Conservation (phyloP, 2,888 invertebrate genomes). For the Mythimna lalbum region DNA sequence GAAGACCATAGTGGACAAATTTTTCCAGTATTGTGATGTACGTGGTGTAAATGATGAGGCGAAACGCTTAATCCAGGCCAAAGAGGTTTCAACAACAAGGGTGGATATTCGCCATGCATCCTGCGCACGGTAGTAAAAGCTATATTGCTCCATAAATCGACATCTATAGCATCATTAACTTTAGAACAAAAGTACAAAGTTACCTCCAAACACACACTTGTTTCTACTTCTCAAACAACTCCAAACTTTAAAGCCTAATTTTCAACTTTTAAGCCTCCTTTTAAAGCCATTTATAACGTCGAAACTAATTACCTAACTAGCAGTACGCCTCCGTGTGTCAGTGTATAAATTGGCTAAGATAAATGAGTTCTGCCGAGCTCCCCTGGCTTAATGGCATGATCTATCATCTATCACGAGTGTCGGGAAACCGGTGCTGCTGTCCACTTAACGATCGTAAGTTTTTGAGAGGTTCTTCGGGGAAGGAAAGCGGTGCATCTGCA, state of each 20-base stretch:
- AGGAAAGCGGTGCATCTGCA: constrained; percentile 41
- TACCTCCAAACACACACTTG: constrained; percentile 14
- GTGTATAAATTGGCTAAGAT: constrained; percentile 67
- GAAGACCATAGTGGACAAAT: too few species aligned
- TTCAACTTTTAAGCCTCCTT: constrained; percentile 56
- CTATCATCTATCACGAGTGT: constrained; percentile 63
- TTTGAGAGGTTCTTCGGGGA: constrained; percentile 32
- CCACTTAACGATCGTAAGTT: constrained; percentile 56
- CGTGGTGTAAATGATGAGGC: too few species aligned
- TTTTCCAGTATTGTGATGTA: too few species aligned
- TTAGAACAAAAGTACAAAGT: constrained; percentile 29
- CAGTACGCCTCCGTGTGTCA: constrained; percentile 60
- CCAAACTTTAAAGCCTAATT: constrained; percentile 56
- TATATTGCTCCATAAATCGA: constrained; percentile 15
- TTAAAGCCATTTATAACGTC: constrained; percentile 63
- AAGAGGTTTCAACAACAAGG: too few species aligned
- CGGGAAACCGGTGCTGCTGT: constrained; percentile 42
- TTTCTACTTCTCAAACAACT: constrained; percentile 16
- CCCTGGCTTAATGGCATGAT: constrained; percentile 64
- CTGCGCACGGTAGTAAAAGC: not conserved
- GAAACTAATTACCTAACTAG: constrained; percentile 62
- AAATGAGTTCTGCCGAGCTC: constrained; percentile 60
- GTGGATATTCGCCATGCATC: too few species aligned
- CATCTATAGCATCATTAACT: constrained; percentile 24
- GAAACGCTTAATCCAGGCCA: too few species aligned